Base-by-base conservation (phyloP, 1,140 invertebrate genomes). In the Triops cancriformis region DNA sequence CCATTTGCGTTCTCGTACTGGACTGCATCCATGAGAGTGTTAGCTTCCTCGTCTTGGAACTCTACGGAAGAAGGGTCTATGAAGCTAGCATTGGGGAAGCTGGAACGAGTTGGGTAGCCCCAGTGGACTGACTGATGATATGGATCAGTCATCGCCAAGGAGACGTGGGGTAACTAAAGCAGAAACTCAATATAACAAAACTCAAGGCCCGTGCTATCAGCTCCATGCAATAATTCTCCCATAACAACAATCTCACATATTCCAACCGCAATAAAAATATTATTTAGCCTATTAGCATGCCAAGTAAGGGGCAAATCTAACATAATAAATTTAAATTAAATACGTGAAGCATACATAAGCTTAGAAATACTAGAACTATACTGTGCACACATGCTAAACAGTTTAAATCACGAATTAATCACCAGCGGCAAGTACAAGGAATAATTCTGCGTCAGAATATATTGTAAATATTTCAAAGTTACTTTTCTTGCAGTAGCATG, bases 71-170 rank as follows among this genome's bases (percentile, higher is more conserved):
- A 64, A 14, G 51, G 51, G 9, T 64, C 51, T 64, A 64, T 64
- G 51, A 64, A 64, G 51, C 18, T 64, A 64, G 51, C 51, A 64
- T 64, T 64, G 51, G 51, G 18, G 51, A 64, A 64, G 51, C 51
- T 64, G 51, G 18, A n/a, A 64, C 51, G 51, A 64, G 51, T n/a
- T 64, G 51, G 51, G 51, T 64, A 64, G 7, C n/a, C 51, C 51
- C 51, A 64, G 5, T 64, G 51, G 23, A 23, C 14, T 23, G 51
- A 64, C 18, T 64, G 51, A 64, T 6, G 51, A 64, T 64, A 64
- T 23, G 51, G 51, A 23, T 64, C 51, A 64, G 51, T 14, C 51
- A 64, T 64, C 51, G 23, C 51, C 9, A 64, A 64, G 4, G 51
- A 45, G 43, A 64, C 18, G 51, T 64, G 51, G 14, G n/a, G 51